Conservation (phyloP, 2,888 invertebrate genomes). For the Eledona agricola region DNA sequence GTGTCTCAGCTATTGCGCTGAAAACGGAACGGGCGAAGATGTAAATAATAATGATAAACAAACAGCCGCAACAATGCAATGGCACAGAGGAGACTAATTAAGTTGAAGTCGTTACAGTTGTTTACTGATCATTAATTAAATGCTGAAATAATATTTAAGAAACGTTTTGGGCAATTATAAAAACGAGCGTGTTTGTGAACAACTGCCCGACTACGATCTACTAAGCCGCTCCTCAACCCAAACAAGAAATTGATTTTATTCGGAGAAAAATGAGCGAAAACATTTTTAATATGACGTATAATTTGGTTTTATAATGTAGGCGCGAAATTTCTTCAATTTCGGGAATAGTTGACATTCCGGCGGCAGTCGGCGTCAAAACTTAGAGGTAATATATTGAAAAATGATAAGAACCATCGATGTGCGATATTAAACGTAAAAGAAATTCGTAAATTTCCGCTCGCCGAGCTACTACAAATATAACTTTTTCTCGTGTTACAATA, state of each 20-base stretch:
- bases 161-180: constrained; percentile 9
- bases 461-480: constrained; percentile 17
- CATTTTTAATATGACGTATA: constrained; percentile 11
- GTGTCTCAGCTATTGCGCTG: too few relatives aligned
- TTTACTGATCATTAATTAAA: constrained; percentile 26
- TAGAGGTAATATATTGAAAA: constrained; percentile 38
- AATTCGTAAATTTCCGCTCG: constrained; percentile 7
- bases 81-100: constrained; percentile 24
- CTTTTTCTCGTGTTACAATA: constrained; percentile 9
- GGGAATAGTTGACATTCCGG: constrained; percentile 28
- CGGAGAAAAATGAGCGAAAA: constrained; percentile 1
- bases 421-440: constrained; percentile 30
- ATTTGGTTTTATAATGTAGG: background rate
- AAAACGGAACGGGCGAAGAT: background rate
- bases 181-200: constrained; percentile 2
- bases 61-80: background rate
- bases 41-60: constrained; percentile 10
- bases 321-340: constrained; percentile 1
- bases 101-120: constrained; percentile 18
- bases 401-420: constrained; percentile 36
- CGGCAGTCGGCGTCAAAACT: constrained; percentile 17
- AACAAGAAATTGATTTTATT: constrained; percentile 26
- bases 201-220: too few relatives aligned
- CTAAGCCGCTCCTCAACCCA: too few relatives aligned
- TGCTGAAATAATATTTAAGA: constrained; percentile 17